Conservation (phyloP, 2,797 vertebrate species). For the Phalloptychus januarius region DNA sequence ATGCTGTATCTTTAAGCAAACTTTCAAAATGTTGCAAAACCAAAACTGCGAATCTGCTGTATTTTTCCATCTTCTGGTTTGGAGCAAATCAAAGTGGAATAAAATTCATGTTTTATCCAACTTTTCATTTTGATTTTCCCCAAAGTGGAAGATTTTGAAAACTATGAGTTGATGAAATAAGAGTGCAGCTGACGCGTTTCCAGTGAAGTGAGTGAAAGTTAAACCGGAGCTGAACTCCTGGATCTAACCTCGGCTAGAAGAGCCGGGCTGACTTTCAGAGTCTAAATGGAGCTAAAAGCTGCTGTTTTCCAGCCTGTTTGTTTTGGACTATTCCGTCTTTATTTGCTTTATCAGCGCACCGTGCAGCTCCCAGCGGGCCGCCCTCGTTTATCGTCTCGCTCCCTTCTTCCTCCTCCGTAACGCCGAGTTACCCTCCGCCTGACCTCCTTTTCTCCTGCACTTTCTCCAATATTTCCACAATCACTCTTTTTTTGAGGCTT, state of each 20-base stretch:
- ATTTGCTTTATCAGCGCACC: conserved; percentile 68
- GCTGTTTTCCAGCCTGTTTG: conserved; percentile 64
- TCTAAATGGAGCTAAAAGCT: conserved; percentile 62
- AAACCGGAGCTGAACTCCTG: conserved; percentile 50
- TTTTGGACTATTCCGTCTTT: conserved; percentile 74
- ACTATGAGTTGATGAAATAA: background rate
- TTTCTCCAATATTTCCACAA: conserved; percentile 63
- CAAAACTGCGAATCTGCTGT: too few relatives aligned
- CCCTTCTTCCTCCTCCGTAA: conserved; percentile 68
- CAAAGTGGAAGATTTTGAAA: background rate
- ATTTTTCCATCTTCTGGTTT: too few relatives aligned
- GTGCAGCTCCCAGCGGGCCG: conserved; percentile 67
- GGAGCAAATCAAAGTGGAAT: too few relatives aligned
- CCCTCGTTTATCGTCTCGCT: conserved; percentile 68
- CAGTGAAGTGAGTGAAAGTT: background rate
- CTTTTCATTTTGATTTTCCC: background rate
- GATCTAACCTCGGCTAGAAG: conserved; percentile 42
- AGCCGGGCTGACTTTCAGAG: conserved; percentile 43
- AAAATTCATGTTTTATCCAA: background rate
- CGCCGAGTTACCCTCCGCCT: conserved; percentile 73
- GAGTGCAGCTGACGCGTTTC: background rate
- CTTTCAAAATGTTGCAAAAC: too few relatives aligned
- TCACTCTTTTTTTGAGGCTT: conserved; percentile 68
- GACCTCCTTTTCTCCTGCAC: conserved; percentile 59
- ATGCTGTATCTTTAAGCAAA: background rate